These are phyloP conservation scores for Drosophila sordidula DNA, from an alignment of 2,888 invertebrate species.

Conservation along the genomic window DNA sequence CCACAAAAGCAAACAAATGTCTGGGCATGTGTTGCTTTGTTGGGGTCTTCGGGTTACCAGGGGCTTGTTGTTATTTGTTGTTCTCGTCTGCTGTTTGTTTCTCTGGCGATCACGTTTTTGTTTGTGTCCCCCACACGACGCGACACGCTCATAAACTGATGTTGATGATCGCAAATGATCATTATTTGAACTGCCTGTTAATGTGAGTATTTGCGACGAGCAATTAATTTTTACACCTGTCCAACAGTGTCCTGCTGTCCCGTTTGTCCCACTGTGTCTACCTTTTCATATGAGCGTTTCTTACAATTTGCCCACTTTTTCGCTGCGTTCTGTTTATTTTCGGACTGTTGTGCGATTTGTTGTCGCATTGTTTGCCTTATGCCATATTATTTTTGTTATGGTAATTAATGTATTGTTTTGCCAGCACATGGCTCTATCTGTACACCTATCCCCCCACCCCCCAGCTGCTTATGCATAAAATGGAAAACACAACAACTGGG, in stretches of 20 bases:
- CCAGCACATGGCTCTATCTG: slow-evolving; percentile 33
- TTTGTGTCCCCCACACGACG: slow-evolving; percentile 29
- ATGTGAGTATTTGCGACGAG: slow-evolving; percentile 39
- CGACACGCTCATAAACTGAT: slow-evolving; percentile 1
- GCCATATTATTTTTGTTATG: slow-evolving; percentile 55
- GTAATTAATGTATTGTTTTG: slow-evolving; percentile 50
- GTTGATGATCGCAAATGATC: slow-evolving; percentile 13
- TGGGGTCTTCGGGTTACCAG: slow-evolving; percentile 8
- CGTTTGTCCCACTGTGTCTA: neutral
- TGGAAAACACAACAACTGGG: neutral
- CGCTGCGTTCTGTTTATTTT: slow-evolving; percentile 58
- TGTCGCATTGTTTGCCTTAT: slow-evolving; percentile 50
- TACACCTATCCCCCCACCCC: neutral
- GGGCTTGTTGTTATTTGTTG: slow-evolving; percentile 12
- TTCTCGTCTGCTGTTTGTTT: slow-evolving; percentile 33
- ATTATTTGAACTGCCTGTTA: slow-evolving; percentile 36
- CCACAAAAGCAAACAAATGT: slow-evolving; percentile 72
- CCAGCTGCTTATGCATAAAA: neutral
- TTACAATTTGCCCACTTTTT: slow-evolving; percentile 32
- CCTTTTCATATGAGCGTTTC: slow-evolving; percentile 8
- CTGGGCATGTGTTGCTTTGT: slow-evolving; percentile 23
- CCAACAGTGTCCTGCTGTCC: slow-evolving; percentile 11
- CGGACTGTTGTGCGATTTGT: slow-evolving; percentile 59
- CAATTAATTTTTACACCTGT: slow-evolving; percentile 66
- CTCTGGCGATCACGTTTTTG: slow-evolving; percentile 33